A percentile compares a stretch with the other conserved stretches of the same genome.
Evolutionary conservation across 2,888 invertebrate species (phyloP).

Genomic region (Heliconius sara): DNA sequence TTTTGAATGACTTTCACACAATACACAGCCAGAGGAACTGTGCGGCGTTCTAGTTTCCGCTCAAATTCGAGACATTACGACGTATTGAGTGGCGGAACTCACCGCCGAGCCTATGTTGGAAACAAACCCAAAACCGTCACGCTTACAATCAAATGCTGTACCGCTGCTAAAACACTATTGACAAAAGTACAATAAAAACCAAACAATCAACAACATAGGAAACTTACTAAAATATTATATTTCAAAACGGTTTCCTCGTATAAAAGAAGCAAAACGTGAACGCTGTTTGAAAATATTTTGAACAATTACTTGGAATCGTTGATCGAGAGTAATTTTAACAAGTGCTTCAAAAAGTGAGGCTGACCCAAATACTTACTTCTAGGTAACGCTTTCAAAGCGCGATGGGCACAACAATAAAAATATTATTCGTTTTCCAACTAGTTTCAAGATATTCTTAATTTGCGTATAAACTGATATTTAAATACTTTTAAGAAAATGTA

Average conservation of each 20-base stretch:
- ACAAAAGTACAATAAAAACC: background rate
- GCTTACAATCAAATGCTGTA: too few relatives aligned
- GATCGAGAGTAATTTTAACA: slow-evolving; percentile 44
- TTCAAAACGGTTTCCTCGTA: background rate
- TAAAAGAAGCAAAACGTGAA: background rate
- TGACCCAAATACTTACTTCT: slow-evolving; percentile 38
- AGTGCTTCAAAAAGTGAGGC: slow-evolving; percentile 38
- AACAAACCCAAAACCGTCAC: too few relatives aligned
- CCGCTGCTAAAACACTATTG: too few relatives aligned
- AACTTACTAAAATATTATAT: background rate
- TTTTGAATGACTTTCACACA: too few relatives aligned
- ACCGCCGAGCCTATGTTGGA: too few relatives aligned
- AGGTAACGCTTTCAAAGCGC: slow-evolving; percentile 18
- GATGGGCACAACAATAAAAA: slow-evolving; percentile 11
- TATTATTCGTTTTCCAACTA: slow-evolving; percentile 7
- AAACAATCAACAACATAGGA: background rate
- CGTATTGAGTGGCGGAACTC: too few relatives aligned
- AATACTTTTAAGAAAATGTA: background rate
- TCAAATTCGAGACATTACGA: too few relatives aligned
- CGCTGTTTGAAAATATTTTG: slow-evolving; percentile 24
- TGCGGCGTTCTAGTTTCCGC: too few relatives aligned
- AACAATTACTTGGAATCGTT: slow-evolving; percentile 40
- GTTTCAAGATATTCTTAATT: slow-evolving; percentile 1
- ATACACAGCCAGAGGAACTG: too few relatives aligned
- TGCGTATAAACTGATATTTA: background rate